Evolutionary conservation across 2,888 invertebrate species (phyloP).

Genomic region (Ormia ochracea): DNA sequence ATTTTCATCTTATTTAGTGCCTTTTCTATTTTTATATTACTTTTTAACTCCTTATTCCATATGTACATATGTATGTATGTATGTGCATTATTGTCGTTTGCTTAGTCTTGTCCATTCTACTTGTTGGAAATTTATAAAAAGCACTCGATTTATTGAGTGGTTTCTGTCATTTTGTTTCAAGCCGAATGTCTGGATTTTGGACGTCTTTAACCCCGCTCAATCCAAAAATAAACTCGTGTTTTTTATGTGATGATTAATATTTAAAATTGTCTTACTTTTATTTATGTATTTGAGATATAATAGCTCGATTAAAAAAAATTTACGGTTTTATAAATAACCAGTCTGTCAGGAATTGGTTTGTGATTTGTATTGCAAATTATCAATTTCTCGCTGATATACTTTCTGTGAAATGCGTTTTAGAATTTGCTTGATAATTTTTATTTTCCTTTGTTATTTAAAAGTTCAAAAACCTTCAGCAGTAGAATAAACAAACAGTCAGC

Average conservation of each 20-base stretch:
- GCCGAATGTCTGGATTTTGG: background rate
- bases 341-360: conserved; percentile 16
- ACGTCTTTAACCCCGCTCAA: conserved; percentile 9
- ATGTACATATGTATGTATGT: no score
- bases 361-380: conserved; percentile 3
- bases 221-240: conserved; percentile 23
- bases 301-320: no score
- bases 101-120: no score
- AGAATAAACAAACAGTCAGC: background rate
- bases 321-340: background rate
- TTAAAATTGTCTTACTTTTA: conserved; percentile 6
- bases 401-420: conserved; percentile 43
- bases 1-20: no score
- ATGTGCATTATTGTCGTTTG: no score
- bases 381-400: conserved; percentile 18
- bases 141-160: background rate
- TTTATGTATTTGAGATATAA: background rate
- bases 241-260: conserved; percentile 35
- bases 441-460: background rate
- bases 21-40: no score
- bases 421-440: conserved; percentile 4
- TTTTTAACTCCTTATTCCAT: no score
- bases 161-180: background rate
- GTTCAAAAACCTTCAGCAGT: conserved; percentile 32
- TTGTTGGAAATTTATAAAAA: no score